phyloP scores from a whole-genome alignment of 2,113 vertebrate genomes.

The Axis porcinus region DNA sequence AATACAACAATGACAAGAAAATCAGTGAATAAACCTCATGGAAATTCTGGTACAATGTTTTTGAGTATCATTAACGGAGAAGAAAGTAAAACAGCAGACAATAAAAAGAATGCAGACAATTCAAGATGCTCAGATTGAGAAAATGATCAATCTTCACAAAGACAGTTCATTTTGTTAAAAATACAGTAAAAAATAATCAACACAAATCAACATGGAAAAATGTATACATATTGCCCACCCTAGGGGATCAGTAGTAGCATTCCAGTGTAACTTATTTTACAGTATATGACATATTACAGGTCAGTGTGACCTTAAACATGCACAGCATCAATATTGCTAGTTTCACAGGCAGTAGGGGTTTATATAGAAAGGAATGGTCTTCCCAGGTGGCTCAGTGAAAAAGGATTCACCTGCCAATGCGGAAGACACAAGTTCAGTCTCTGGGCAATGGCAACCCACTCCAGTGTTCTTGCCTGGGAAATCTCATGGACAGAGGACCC shows the following conservation, averaged over 20 bases:
- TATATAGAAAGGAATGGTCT: neutral
- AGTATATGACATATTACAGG: neutral
- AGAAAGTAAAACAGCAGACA: neutral
- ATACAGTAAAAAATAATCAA: neutral
- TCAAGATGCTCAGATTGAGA: neutral
- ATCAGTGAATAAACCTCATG: neutral
- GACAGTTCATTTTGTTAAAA: neutral
- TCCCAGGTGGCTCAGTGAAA: neutral
- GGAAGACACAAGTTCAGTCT: neutral
- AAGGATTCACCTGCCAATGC: neutral
- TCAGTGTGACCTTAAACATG: neutral
- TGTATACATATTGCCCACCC: neutral
- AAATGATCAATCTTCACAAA: neutral
- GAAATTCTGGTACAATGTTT: neutral
- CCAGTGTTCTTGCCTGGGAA: neutral
- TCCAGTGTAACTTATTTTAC: neutral
- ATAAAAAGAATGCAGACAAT: neutral
- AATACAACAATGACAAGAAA: conserved; percentile 11
- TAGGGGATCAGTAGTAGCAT: neutral
- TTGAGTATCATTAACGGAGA: neutral
- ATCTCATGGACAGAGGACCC: neutral
- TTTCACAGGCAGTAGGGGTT: neutral
- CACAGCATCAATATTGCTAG: neutral
- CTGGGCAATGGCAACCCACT: neutral
- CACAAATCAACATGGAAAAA: neutral